Base-by-base conservation (phyloP, 1,140 invertebrate species). In the Neodiprion pinetum region DNA sequence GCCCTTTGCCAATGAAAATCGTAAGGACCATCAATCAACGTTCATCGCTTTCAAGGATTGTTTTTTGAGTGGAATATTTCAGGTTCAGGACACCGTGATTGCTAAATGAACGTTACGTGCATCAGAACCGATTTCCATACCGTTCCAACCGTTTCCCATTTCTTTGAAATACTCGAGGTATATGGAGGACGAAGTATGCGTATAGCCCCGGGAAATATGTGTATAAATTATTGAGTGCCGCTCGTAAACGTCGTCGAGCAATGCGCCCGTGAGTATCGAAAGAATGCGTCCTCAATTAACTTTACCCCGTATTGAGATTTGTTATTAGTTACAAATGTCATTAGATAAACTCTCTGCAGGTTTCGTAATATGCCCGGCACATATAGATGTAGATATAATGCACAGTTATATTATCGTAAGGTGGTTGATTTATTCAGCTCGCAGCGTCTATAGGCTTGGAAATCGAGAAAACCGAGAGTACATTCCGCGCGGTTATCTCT, bases 311-410 rank as follows among this genome's bases (percentile, higher is more conserved):
- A 69, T 69, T 69, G n/a, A 69, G 67, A 69, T 23, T 47, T 47
- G 67, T 69, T 69, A 69, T 11, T 69, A 9, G 67, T 69, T 69
- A 69, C 67, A 69, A 69, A 69, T 69, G 67, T 69, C 67, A 69
- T 69, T 69, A 69, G 67, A 69, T 69, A 69, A 47, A 69, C 40
- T 21, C 11, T 17, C n/a, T 5, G 11, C 53, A 17, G 53, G 53
- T 61, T 17, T 12, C 5, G 67, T 23, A 69, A 23, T 11, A 14
- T 23, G 67, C 67, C 40, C 0, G 7, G 11, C 21, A 21, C 67
- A 61, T 12, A 17, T 61, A 61, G 11, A 61, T 17, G 9, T 12
- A 3, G 11, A 17, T 14, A 61, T 61, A 61, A 61, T 61, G n/a
- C 53, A 17, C 53, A 5, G 5, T 61, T 17, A 17, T 61, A 61